These are phyloP conservation scores for Zaprionus kolodkinae DNA, from an alignment of 1,140 invertebrate species.

Conservation along the genomic window DNA sequence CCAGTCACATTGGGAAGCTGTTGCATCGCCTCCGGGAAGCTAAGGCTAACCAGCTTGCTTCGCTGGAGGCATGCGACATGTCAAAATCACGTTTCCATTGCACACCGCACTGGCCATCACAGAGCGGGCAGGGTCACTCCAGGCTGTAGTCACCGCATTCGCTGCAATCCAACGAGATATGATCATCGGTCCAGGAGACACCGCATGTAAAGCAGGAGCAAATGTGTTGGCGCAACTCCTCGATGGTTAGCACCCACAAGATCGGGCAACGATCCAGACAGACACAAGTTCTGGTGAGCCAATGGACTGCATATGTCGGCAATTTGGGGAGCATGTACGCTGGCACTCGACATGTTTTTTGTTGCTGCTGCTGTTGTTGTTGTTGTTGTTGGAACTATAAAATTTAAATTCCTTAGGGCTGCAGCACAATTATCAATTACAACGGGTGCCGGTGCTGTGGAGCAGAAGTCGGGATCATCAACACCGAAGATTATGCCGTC, in stretches of 20 bases:
- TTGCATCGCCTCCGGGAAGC: conserved; percentile 83
- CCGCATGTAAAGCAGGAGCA: conserved; percentile 92
- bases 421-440: conserved; percentile 48
- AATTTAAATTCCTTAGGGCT: conserved; percentile 60
- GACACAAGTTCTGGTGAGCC: conserved; percentile 76
- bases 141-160: conserved; percentile 94
- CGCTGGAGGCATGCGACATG: conserved; percentile 90
- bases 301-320: conserved; percentile 81
- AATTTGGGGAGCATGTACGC: conserved; percentile 83
- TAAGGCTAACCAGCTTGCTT: conserved; percentile 89
- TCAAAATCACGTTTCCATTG: conserved; percentile 91
- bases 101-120: conserved; percentile 90
- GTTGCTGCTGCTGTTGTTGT: conserved; percentile 68
- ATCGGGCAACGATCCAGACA: conserved; percentile 82
- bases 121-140: conserved; percentile 90
- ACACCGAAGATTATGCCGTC: conserved; percentile 80
- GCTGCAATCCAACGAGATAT: conserved; percentile 91
- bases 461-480: conserved; percentile 83
- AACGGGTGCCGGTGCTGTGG: conserved; percentile 39
- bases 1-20: conserved; percentile 48
- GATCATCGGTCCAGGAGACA: conserved; percentile 92
- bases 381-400: conserved; percentile 75
- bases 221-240: conserved; percentile 89
- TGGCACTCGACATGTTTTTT: conserved; percentile 82
- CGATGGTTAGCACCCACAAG: conserved; percentile 87